Percentiles rank a stretch among this genome's conserved stretches.
Conservation (phyloP, 2,113 vertebrate genomes). For the Muntiacus muntjak region DNA sequence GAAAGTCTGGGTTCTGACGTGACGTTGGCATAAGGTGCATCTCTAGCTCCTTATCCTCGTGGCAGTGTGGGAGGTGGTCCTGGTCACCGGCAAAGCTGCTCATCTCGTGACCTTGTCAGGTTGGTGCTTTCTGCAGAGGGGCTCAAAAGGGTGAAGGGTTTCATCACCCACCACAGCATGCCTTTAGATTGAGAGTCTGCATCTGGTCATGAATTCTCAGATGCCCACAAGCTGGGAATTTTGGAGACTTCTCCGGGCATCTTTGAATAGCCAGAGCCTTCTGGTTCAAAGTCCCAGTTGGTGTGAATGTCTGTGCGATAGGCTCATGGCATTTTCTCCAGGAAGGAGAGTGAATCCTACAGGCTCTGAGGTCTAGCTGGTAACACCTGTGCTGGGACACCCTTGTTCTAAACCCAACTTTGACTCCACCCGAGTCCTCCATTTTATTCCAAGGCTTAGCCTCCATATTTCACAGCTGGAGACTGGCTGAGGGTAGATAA, state of each 20-base stretch:
- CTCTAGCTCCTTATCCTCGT: too few species aligned
- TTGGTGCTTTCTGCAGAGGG: neutral
- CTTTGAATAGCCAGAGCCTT: neutral
- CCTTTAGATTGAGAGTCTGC: neutral
- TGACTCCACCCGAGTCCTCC: neutral
- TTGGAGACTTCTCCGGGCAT: neutral
- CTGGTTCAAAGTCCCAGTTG: neutral
- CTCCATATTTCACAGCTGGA: neutral
- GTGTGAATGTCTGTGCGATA: neutral
- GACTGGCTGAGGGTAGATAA: neutral
- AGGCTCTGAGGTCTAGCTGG: neutral
- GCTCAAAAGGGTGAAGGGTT: neutral
- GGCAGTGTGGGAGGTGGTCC: neutral
- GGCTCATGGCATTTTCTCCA: neutral
- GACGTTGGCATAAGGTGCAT: neutral
- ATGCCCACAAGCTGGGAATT: neutral
- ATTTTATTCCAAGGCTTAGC: neutral
- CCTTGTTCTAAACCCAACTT: neutral
- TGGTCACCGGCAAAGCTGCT: too few species aligned
- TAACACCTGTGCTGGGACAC: neutral
- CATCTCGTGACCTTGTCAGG: rapidly evolving
- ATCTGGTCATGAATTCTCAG: neutral
- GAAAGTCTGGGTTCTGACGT: neutral
- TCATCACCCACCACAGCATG: neutral
- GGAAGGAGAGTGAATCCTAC: neutral